Percentiles rank a stretch among this genome's conserved stretches.
These are phyloP conservation scores for Sycophaga agraensis DNA, from an alignment of 1,140 invertebrate species.

Conservation along the genomic window DNA sequence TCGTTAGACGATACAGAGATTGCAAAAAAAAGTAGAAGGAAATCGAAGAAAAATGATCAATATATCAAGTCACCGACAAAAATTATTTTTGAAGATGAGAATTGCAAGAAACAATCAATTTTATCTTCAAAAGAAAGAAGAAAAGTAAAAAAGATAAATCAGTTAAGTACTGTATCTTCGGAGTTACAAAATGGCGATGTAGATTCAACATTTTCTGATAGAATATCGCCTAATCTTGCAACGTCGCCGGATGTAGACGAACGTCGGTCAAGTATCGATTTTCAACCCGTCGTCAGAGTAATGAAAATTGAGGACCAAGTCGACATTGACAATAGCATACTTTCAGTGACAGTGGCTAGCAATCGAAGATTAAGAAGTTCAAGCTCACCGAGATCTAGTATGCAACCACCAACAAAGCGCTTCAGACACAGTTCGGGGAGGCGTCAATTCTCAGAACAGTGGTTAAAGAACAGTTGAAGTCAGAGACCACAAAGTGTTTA, in stretches of 20 bases:
- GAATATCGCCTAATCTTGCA: constrained; percentile 39
- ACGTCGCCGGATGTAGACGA: constrained; percentile 44
- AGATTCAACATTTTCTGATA: constrained; percentile 40
- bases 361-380: constrained; percentile 54
- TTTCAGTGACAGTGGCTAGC: constrained; percentile 52
- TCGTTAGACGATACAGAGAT: not conserved
- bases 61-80: constrained; percentile 17
- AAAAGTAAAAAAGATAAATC: constrained; percentile 13
- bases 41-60: constrained; percentile 2
- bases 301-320: constrained; percentile 56
- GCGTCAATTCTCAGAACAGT: constrained; percentile 43
- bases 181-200: constrained; percentile 33
- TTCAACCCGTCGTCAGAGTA: constrained; percentile 54
- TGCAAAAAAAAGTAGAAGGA: not conserved
- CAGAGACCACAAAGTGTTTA: constrained; percentile 1
- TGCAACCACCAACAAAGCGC: constrained; percentile 42
- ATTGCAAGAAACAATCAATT: constrained; percentile 21
- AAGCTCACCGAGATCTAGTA: constrained; percentile 42
- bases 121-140: constrained; percentile 16
- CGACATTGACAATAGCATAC: constrained; percentile 51
- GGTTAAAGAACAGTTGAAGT: constrained; percentile 52
- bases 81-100: constrained; percentile 6
- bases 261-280: constrained; percentile 52
- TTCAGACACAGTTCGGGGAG: constrained; percentile 35
- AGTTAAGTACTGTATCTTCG: constrained; percentile 32